A percentile compares a stretch with the other conserved stretches of the same genome.
Conservation (phyloP, 1,140 invertebrate species). For the Polypedilum vanderplanki region DNA sequence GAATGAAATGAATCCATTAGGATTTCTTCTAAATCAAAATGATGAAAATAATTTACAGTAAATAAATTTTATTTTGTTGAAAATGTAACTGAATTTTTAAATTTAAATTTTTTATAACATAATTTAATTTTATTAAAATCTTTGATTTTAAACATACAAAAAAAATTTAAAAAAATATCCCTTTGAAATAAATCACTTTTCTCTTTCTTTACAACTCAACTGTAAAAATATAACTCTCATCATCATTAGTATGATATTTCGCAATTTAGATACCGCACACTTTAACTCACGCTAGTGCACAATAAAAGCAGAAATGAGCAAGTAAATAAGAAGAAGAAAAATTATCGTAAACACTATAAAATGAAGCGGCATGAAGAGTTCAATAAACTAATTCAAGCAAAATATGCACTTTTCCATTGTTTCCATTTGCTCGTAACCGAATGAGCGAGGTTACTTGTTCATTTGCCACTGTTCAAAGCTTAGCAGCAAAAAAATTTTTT, state of each 20-base stretch:
- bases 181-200: background rate
- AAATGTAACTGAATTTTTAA: too few relatives aligned
- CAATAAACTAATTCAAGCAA: conserved; percentile 19
- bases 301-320: too few relatives aligned
- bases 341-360: background rate
- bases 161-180: too few relatives aligned
- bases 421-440: background rate
- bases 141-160: too few relatives aligned
- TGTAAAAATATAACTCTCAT: background rate
- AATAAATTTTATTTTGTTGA: too few relatives aligned
- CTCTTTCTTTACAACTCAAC: background rate
- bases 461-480: background rate
- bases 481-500: background rate
- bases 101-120: too few relatives aligned
- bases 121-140: too few relatives aligned
- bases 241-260: background rate
- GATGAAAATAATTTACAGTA: too few relatives aligned
- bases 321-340: background rate
- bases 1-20: too few relatives aligned
- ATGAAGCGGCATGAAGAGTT: background rate
- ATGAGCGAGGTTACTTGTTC: conserved; percentile 15
- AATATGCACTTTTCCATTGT: conserved; percentile 28
- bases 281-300: background rate
- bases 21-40: too few relatives aligned
- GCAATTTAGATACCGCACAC: background rate